A percentile compares a stretch with the other conserved stretches of the same genome.
phyloP scores from a whole-genome alignment of 2,888 invertebrate species.

The Rugalucina vietnamica region DNA sequence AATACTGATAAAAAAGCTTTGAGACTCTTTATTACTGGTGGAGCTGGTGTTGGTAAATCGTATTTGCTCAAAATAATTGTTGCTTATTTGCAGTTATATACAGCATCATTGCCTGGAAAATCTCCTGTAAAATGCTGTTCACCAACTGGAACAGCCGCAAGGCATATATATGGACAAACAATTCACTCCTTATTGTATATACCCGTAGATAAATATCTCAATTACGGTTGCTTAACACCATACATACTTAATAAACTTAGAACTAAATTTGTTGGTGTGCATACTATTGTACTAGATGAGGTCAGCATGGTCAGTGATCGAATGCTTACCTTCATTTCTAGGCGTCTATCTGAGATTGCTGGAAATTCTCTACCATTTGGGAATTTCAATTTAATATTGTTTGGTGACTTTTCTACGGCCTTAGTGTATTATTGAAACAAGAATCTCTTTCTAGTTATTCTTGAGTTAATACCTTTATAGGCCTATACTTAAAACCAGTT shows the following conservation, averaged over 20 bases:
- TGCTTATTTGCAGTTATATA: slow-evolving; percentile 28
- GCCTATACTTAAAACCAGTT: no score
- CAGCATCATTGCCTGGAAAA: slow-evolving; percentile 8
- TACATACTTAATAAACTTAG: slow-evolving; percentile 19
- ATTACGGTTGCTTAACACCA: slow-evolving; percentile 32
- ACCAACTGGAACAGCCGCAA: slow-evolving; percentile 55
- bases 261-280: slow-evolving; percentile 32
- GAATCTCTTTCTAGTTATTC: no score
- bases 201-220: slow-evolving; percentile 37
- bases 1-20: neutral
- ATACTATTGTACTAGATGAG: slow-evolving; percentile 56
- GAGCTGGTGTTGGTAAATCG: slow-evolving; percentile 47
- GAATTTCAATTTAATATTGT: slow-evolving; percentile 40
- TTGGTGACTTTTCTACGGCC: slow-evolving; percentile 59
- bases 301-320: slow-evolving; percentile 57
- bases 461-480: no score
- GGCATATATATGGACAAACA: slow-evolving; percentile 45
- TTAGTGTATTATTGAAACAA: no score
- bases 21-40: slow-evolving; percentile 36
- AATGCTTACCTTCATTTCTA: slow-evolving; percentile 46
- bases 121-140: slow-evolving; percentile 38
- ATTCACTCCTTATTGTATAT: slow-evolving; percentile 47
- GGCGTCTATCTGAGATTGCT: slow-evolving; percentile 34
- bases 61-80: slow-evolving; percentile 23
- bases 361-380: slow-evolving; percentile 44